Base-by-base conservation (phyloP, 2,888 invertebrate species). In the Helicoverpa assulta region DNA sequence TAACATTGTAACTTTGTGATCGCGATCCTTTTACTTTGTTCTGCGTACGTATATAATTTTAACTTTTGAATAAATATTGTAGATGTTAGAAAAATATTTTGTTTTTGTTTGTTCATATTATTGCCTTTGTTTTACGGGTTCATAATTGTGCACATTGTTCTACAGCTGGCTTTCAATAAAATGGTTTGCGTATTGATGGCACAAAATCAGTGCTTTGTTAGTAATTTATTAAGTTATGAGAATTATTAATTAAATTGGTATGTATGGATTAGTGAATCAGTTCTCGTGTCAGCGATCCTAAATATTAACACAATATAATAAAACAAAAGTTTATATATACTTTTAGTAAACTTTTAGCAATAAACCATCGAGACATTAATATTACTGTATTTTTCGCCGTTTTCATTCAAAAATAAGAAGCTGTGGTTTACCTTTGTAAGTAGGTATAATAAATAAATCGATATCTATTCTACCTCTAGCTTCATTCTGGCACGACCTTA, bases 1-100 rank as follows among this genome's bases (percentile, higher is more conserved):
- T 82, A 80, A 82, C 70, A 75, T 78, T 66, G 73, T 73, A 77
- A 82, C 68, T 76, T 74, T 76, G 59, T 76, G 78, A 75, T 68
- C 66, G 52, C 68, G 69, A 73, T 72, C 73, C 67, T 70, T 73
- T 68, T 65, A 77, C 68, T 74, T 80, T 67, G 71, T 70, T 70
- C 63, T 67, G 67, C 29, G 67, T 73, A 61, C 29, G 67, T 73
- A 61, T 37, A 53, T 50, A 50, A 67, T 60, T 73, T 73, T 75
- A 66, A 76, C 64, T 67, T 68, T 74, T 63, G 73, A 70, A 70
- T 80, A 77, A 61, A 69, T 47, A 47, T 67, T 51, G 37, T 26
- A 40, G 58, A 59, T 18, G 18, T 51, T 26, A 60, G 18, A 70
- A 70, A 65, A 69, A 73, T 63, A 73, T 8, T 21, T 33, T 18